These are phyloP conservation scores for Venustaconcha ellipsiformis DNA, from an alignment of 1,140 invertebrate species.

Conservation along the genomic window DNA sequence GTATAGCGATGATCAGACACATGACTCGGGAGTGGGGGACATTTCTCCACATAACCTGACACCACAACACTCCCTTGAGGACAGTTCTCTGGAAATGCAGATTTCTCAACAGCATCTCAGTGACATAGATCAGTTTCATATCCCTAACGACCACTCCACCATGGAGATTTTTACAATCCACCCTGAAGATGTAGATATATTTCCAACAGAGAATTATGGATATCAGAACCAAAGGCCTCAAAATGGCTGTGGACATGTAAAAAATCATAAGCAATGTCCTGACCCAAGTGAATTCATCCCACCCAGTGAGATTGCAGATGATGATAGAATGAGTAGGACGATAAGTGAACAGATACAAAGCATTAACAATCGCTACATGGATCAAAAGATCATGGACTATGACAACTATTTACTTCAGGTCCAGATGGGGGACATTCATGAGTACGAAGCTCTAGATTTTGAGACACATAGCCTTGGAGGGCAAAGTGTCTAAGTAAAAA, in stretches of 20 bases:
- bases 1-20: constrained; percentile 13
- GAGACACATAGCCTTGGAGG: constrained; percentile 21
- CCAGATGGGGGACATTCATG: constrained; percentile 1
- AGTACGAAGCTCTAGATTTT: not conserved
- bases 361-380: constrained; percentile 18
- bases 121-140: not conserved
- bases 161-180: not conserved
- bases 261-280: not conserved
- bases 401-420: constrained; percentile 11
- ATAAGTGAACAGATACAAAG: constrained; percentile 19
- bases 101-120: not conserved
- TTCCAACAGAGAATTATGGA: not conserved
- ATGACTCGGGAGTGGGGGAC: constrained; percentile 20
- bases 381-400: not conserved
- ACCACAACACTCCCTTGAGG: not conserved
- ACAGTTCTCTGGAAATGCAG: not conserved
- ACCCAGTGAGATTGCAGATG: constrained; percentile 22
- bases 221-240: not conserved
- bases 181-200: not conserved
- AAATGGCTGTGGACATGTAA: not conserved
- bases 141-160: not conserved
- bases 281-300: constrained; percentile 12
- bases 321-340: constrained; percentile 24
- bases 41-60: not conserved
- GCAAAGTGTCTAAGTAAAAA: constrained; percentile 14